These are phyloP conservation scores for Zalophus californianus DNA, from an alignment of 2,797 vertebrate genomes.

Conservation along the genomic window DNA sequence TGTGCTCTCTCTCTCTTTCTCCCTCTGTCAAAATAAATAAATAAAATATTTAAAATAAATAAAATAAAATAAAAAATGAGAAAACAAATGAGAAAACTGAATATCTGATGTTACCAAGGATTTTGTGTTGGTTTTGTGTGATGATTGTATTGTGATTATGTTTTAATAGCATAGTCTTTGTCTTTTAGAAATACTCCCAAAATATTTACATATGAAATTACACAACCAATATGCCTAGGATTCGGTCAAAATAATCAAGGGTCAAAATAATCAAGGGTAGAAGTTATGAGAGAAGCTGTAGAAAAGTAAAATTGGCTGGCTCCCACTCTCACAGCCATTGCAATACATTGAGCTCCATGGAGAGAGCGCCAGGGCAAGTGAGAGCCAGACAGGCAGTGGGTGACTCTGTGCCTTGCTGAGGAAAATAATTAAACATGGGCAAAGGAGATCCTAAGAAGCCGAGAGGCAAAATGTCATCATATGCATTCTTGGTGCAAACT, in stretches of 20 bases:
- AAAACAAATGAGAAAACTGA: neutral
- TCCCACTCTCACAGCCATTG: too few species aligned
- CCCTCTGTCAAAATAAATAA: too few species aligned
- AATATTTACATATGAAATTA: slow-evolving; percentile 44
- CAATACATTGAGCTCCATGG: too few species aligned
- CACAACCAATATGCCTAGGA: neutral
- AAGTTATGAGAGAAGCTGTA: neutral
- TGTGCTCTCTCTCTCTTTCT: neutral
- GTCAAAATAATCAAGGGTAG: slow-evolving; percentile 24
- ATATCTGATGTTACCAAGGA: neutral
- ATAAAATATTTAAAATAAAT: neutral
- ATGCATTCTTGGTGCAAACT: too few species aligned
- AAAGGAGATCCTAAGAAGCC: too few species aligned
- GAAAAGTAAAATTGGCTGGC: neutral
- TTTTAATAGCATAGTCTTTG: neutral
- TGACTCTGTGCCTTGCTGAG: too few species aligned
- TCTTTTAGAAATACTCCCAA: slow-evolving; percentile 15
- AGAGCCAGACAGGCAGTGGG: too few species aligned
- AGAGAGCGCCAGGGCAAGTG: too few species aligned
- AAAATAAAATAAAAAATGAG: neutral
- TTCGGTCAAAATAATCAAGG: slow-evolving; percentile 52
- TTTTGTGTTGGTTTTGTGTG: neutral
- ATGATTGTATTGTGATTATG: neutral
- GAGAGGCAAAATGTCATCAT: too few species aligned
- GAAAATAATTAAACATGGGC: too few species aligned